These are phyloP conservation scores for Drosophila sulfurigaster DNA, from an alignment of 1,140 invertebrate genomes.

Conservation along the genomic window DNA sequence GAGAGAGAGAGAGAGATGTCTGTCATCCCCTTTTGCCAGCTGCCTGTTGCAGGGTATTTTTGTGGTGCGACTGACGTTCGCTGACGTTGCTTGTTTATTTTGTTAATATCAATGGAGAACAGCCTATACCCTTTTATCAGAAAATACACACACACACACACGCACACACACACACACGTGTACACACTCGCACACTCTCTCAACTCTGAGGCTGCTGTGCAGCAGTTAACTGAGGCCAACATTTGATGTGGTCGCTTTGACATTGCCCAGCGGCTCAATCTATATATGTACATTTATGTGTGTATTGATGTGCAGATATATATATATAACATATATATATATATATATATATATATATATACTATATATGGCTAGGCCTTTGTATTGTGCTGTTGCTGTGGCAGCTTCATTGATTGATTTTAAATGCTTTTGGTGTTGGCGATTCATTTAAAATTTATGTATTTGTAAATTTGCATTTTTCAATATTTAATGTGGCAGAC, in stretches of 20 bases:
- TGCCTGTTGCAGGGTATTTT: slow-evolving; percentile 13
- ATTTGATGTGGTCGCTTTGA: slow-evolving; percentile 45
- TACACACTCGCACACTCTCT: slow-evolving; percentile 1
- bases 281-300: neutral
- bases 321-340: neutral
- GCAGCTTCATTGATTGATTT: slow-evolving; percentile 72
- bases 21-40: neutral
- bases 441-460: slow-evolving; percentile 73
- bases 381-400: slow-evolving; percentile 31
- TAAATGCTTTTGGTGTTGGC: slow-evolving; percentile 78
- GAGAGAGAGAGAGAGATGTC: neutral
- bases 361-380: slow-evolving; percentile 2
- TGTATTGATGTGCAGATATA: neutral
- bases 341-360: slow-evolving; percentile 18
- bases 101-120: slow-evolving; percentile 51
- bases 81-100: slow-evolving; percentile 48
- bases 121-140: slow-evolving; percentile 18
- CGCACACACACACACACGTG: slow-evolving; percentile 9
- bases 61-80: slow-evolving; percentile 22
- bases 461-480: slow-evolving; percentile 79
- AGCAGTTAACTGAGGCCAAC: slow-evolving; percentile 17
- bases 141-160: slow-evolving; percentile 11
- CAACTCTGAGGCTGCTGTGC: slow-evolving; percentile 9
- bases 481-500: slow-evolving; percentile 73
- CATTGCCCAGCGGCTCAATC: slow-evolving; percentile 27